Conservation (phyloP, 1,140 invertebrate genomes). For the Diuraphis noxia region DNA sequence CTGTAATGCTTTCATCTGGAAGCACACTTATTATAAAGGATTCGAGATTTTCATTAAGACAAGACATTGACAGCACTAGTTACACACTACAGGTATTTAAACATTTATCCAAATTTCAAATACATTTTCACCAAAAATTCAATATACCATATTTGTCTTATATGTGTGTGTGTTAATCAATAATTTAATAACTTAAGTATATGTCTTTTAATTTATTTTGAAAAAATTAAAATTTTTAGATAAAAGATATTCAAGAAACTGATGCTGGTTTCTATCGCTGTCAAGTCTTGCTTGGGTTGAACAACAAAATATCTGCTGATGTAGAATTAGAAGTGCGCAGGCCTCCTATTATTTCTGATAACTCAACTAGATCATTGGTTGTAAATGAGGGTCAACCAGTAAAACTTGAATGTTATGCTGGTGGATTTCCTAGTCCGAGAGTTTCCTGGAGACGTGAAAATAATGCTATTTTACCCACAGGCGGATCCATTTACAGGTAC, state of each 20-base stretch:
- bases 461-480: slow-evolving; percentile 88
- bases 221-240: slow-evolving; percentile 62
- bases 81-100: slow-evolving; percentile 75
- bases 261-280: slow-evolving; percentile 88
- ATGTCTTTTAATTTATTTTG: not conserved
- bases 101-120: not conserved
- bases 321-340: slow-evolving; percentile 82
- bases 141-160: not conserved
- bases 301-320: slow-evolving; percentile 74
- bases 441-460: slow-evolving; percentile 92
- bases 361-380: slow-evolving; percentile 84
- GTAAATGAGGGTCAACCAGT: slow-evolving; percentile 79
- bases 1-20: slow-evolving; percentile 76
- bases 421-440: slow-evolving; percentile 79
- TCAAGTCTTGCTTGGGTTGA: slow-evolving; percentile 79
- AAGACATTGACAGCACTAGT: slow-evolving; percentile 76
- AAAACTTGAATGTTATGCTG: slow-evolving; percentile 83
- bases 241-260: slow-evolving; percentile 94
- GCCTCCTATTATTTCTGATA: slow-evolving; percentile 89
- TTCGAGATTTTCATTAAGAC: slow-evolving; percentile 81
- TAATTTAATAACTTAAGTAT: not conserved
- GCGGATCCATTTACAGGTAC: slow-evolving; percentile 76
- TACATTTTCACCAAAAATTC: not conserved
- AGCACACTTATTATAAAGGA: slow-evolving; percentile 82
- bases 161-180: not conserved